Conservation (phyloP, 2,797 vertebrate genomes). For the Schizothorax lantsangensis region DNA sequence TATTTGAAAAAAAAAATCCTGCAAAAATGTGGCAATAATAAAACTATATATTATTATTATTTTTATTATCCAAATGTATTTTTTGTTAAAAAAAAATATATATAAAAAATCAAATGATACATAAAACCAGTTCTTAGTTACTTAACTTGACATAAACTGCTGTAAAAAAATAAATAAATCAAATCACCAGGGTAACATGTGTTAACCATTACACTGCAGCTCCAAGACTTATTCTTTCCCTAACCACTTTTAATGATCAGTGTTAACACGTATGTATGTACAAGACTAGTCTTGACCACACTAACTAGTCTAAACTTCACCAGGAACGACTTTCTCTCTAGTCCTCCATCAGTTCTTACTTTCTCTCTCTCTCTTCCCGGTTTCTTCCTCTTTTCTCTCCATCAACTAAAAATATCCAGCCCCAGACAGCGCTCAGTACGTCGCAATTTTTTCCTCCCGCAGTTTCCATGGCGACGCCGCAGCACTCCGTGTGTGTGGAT, state of each 20-base stretch:
- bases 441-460: conserved; percentile 57
- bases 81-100: neutral
- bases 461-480: conserved; percentile 73
- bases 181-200: neutral
- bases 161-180: neutral
- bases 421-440: conserved; percentile 57
- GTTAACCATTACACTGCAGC: neutral
- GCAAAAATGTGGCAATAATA: neutral
- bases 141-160: neutral
- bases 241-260: neutral
- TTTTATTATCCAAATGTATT: neutral
- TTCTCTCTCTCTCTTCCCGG: neutral
- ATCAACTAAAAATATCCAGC: conserved; percentile 51
- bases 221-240: neutral
- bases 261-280: neutral
- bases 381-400: conserved; percentile 21
- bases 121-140: neutral
- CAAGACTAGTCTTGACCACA: neutral
- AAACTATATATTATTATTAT: neutral
- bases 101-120: too few species aligned
- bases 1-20: neutral
- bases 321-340: neutral
- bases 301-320: conserved; percentile 16
- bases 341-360: conserved; percentile 24
- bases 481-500: conserved; percentile 68